Conservation (phyloP, 2,797 vertebrate species). For the Steatocranus sp. region DNA sequence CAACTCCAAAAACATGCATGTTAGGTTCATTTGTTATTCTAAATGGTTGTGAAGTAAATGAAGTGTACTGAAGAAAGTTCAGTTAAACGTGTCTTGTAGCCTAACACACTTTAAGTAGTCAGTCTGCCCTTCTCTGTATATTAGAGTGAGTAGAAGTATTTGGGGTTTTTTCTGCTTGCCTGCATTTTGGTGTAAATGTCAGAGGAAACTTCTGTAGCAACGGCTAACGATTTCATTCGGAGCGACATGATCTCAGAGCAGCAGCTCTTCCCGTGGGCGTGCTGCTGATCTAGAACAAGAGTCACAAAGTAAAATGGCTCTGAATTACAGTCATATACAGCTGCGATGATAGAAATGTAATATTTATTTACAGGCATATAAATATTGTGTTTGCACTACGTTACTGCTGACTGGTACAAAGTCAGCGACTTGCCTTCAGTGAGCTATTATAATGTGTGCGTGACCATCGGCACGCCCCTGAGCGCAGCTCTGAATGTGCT, state of each 20-base stretch:
- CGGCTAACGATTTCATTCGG: not conserved
- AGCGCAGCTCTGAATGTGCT: not conserved
- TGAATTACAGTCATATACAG: not conserved
- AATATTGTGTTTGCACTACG: not conserved
- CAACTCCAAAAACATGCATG: not conserved
- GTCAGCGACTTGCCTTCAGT: not conserved
- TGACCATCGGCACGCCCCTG: not conserved
- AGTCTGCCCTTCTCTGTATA: not conserved
- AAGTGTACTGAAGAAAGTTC: not conserved
- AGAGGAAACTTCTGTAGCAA: not conserved
- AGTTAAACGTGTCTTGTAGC: not conserved
- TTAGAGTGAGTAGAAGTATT: not conserved
- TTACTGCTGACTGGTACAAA: not conserved
- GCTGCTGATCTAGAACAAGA: not conserved
- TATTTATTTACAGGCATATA: not conserved
- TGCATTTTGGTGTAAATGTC: not conserved
- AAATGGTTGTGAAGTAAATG: not conserved
- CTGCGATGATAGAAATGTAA: rapidly evolving
- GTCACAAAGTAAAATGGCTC: not conserved
- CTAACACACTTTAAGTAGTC: not conserved
- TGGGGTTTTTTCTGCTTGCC: not conserved
- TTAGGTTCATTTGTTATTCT: not conserved
- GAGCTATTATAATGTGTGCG: not conserved
- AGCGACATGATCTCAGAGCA: rapidly evolving
- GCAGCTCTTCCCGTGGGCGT: not conserved